Evolutionary conservation across 2,113 vertebrate genomes (phyloP).

Genomic region (Xiphophorus maculatus): DNA sequence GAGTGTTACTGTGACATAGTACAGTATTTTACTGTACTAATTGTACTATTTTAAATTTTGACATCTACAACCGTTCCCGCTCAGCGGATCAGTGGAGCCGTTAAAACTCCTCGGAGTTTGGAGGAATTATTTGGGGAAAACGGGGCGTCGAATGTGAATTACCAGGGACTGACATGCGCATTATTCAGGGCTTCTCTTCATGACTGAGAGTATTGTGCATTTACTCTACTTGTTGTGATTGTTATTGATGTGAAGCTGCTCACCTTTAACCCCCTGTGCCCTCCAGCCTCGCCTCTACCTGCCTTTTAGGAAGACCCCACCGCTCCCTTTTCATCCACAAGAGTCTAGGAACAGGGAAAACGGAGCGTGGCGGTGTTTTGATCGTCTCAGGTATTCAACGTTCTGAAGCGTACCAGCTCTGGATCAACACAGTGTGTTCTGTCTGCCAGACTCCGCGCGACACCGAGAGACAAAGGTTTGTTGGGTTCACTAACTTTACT

Average conservation of each 20-base stretch:
- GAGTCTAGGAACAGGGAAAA: conserved; percentile 37
- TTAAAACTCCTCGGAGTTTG: conserved; percentile 7
- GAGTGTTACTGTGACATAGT: conserved; percentile 29
- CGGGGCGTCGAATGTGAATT: conserved; percentile 8
- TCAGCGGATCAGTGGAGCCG: background rate
- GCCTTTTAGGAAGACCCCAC: conserved; percentile 29
- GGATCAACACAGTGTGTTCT: conserved; percentile 50
- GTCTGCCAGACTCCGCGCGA: conserved; percentile 11
- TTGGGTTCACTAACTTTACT: background rate
- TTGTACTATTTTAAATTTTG: conserved; percentile 20
- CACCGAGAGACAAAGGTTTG: background rate
- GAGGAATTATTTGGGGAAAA: conserved; percentile 27
- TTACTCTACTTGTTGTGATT: conserved; percentile 1
- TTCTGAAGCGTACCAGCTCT: conserved; percentile 21
- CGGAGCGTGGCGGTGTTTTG: conserved; percentile 31
- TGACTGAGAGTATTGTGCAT: conserved; percentile 3
- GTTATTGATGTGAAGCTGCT: conserved; percentile 25
- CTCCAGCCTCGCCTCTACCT: conserved; percentile 21
- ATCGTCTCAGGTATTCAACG: conserved; percentile 72
- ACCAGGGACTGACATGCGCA: conserved; percentile 22
- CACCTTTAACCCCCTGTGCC: background rate
- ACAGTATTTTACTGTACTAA: too few species aligned
- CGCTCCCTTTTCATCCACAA: conserved; percentile 24
- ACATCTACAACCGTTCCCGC: conserved; percentile 10
- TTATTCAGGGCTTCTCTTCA: conserved; percentile 44